phyloP scores from a whole-genome alignment of 2,797 vertebrate species.

The Platalea minor region DNA sequence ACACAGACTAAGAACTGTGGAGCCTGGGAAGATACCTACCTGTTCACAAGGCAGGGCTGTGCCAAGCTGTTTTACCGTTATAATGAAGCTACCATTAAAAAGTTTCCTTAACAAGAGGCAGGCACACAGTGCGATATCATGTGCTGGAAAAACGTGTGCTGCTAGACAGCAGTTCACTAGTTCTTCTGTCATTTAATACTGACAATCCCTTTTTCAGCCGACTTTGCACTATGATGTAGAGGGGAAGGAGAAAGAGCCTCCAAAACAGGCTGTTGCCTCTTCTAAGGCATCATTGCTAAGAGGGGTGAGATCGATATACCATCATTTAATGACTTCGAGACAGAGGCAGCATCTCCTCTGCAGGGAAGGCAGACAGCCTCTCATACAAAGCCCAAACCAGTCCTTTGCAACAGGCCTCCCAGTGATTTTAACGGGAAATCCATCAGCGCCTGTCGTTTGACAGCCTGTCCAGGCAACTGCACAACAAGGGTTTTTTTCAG shows the following conservation, averaged over 20 bases:
- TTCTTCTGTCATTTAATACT: background rate
- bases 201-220: background rate
- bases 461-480: background rate
- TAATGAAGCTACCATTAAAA: background rate
- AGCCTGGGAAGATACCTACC: background rate
- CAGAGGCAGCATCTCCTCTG: background rate
- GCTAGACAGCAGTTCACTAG: background rate
- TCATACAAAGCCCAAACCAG: background rate
- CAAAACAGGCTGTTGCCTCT: background rate
- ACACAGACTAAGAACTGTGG: background rate
- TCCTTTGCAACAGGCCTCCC: background rate
- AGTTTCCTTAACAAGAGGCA: background rate
- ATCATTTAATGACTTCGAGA: background rate
- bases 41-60: background rate
- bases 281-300: background rate
- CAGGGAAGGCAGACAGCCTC: background rate
- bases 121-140: fast-evolving
- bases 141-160: background rate
- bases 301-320: background rate
- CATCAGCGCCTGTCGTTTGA: background rate
- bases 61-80: background rate
- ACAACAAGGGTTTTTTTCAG: background rate
- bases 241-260: background rate
- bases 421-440: background rate
- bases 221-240: background rate